Base-by-base conservation (phyloP, 2,888 invertebrate genomes). In the Eugnorisma glareosa region DNA sequence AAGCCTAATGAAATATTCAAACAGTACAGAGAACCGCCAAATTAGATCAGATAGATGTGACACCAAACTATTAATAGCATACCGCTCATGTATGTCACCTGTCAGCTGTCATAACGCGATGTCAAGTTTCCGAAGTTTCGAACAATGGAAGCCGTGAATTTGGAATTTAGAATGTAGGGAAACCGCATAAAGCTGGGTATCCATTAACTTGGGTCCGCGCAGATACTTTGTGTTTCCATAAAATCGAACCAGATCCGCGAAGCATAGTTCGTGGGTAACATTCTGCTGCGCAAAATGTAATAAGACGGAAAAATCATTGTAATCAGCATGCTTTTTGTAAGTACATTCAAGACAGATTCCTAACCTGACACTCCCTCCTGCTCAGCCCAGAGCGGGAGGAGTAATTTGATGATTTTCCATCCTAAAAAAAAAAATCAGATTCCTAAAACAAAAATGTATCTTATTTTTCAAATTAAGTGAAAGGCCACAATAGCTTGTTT, bases 11-110 rank as follows among this genome's bases (percentile, higher is more conserved):
- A 71, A 54, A 24, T 54, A 18, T 71, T 54, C 40, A 43, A 73
- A 73, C 15, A 31, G 18, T 37, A 70, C 31, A 43, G 24, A 31
- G 28, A 37, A 43, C 31, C 63, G 3, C 10, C 31, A 63, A 76
- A 63, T 76, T 51, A 24, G 8, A 63, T 63, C 77, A 40, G 37
- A 40, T 48, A 75, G 28, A 8, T 24, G n/a, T 10, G 31, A 35
- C 51, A 64, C n/a, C 18, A 18, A 61, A 35, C 43, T 77, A 63
- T 31, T 48, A 51, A 11, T 11, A 51, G 40, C 1, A 11, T 21
- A 51, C 21, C 15, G 21, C 3, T 24, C 63, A 51, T 35, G 35
- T 51, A 24, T 40, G 64, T 64, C 64, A 67, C 28, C 28, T 67
- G 68, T 31, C 37, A n/a, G 15, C 21, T 48, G 37, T 31, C 15